Evolutionary conservation across 2,113 vertebrate species (phyloP), one percentile per base, ranked within the genome.

Genomic region (Melanocharis versteri): DNA sequence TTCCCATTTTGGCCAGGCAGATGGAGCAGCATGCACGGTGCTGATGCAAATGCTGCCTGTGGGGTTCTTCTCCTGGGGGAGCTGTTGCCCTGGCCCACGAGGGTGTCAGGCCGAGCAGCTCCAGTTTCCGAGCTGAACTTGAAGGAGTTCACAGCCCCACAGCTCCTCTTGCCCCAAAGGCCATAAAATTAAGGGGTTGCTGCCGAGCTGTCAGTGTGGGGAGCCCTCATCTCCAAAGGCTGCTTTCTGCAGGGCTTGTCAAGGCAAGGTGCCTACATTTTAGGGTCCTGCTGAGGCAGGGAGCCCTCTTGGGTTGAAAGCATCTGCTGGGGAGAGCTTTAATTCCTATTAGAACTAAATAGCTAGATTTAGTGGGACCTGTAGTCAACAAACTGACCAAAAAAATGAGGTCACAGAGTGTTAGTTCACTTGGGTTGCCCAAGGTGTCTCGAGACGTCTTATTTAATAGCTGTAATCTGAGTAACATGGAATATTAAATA

Each of bases 1-100:
- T 65, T 73, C 18, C 30, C 0, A 0, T 73, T 85, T 42, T 11
- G 50, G 15, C 4, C 8, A 3, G 42, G 30, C 2, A 0, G 57
- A 6, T 10, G 26, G 51, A 60, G 64, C 23, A 42, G 58, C 26
- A 11, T 37, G 6, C 19, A 15, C 1, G 0, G 35, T 24, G 0
- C 4, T 4, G 47, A 30, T 40, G 40, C 15, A 1, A 0, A n/a
- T n/a, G n/a, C 28, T 28, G 51, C 40, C 42, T 65, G 56, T 10
- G 35, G 33, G 75, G n/a, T n/a, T n/a, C n/a, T n/a, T 64, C 15
- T 50, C 19, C 48, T 27, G 44, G 44, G 5, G 4, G 20, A 79
- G 68, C 56, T 8, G 0, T 11, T 3, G 1, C 44, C 51, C 66
- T 68, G 33, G 35, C 35, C 33, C 16, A 0, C 7, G 15, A 4